These are phyloP conservation scores for Microchrysa polita DNA, from an alignment of 2,888 invertebrate species.

Conservation along the genomic window DNA sequence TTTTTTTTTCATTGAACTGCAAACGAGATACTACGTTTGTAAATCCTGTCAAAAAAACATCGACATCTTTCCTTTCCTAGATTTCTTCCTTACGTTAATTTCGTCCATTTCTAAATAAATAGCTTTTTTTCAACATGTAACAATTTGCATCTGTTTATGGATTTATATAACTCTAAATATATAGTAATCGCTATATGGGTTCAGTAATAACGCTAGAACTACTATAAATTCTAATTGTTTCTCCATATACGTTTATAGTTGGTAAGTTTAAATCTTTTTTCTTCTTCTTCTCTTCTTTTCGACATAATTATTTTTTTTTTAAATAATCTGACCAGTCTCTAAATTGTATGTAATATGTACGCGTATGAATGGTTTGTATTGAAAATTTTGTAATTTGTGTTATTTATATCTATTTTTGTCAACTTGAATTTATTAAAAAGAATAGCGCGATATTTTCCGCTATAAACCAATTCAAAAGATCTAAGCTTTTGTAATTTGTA, in stretches of 20 bases:
- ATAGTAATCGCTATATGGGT: conserved; percentile 43
- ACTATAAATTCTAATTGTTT: conserved; percentile 34
- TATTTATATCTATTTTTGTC: background rate
- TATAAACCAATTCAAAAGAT: no score
- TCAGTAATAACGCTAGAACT: conserved; percentile 45
- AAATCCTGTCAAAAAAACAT: no score
- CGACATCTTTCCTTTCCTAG: no score
- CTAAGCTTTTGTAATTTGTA: background rate
- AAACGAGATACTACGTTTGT: no score
- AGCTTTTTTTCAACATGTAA: no score
- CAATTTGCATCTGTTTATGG: background rate
- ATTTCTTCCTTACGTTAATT: no score
- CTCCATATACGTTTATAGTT: conserved; percentile 16
- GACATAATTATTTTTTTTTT: conserved; percentile 5
- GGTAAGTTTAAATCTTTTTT: background rate
- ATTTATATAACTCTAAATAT: conserved; percentile 35
- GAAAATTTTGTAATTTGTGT: conserved; percentile 11
- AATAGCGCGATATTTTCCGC: background rate
- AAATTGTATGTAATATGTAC: conserved; percentile 49
- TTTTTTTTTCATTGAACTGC: no score
- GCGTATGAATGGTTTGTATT: conserved; percentile 41
- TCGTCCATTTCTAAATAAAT: no score
- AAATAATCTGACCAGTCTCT: conserved; percentile 47
- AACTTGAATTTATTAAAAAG: background rate
- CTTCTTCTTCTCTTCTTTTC: no score